A percentile compares a stretch with the other conserved stretches of the same genome.
Conservation (phyloP, 1,140 invertebrate genomes). For the Brachionus asplanchnoidis region DNA sequence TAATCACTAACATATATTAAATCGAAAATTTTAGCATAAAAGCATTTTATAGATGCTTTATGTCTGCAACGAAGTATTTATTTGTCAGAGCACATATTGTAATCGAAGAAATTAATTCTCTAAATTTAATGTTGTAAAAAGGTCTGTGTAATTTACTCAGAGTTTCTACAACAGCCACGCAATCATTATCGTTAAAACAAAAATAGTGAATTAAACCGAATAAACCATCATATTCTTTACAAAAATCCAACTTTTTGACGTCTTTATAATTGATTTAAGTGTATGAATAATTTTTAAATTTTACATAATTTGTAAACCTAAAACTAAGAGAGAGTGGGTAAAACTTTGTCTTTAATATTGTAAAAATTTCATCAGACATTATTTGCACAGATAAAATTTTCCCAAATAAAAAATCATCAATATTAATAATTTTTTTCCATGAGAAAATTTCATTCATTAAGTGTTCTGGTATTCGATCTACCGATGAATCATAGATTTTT, state of each 20-base stretch:
- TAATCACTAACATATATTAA: neutral
- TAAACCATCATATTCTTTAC: too few species aligned
- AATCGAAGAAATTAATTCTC: neutral
- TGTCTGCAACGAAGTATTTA: neutral
- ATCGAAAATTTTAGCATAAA: neutral
- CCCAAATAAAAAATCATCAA: too few species aligned
- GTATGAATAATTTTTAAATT: too few species aligned
- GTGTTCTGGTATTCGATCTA: neutral
- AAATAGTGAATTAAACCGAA: too few species aligned
- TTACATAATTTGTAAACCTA: too few species aligned
- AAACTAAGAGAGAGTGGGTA: too few species aligned
- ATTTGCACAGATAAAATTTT: too few species aligned
- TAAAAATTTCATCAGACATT: too few species aligned
- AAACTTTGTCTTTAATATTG: too few species aligned
- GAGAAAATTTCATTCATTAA: neutral
- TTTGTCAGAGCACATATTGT: neutral
- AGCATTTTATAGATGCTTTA: neutral
- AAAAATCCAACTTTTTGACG: too few species aligned
- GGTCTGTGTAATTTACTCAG: neutral
- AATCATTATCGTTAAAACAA: too few species aligned
- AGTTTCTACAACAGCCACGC: neutral
- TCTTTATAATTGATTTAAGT: too few species aligned
- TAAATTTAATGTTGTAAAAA: neutral
- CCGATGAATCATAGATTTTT: neutral
- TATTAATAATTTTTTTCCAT: neutral